These are phyloP conservation scores for Mormyrops attenuatus DNA, from an alignment of 2,797 vertebrate genomes.

Conservation along the genomic window DNA sequence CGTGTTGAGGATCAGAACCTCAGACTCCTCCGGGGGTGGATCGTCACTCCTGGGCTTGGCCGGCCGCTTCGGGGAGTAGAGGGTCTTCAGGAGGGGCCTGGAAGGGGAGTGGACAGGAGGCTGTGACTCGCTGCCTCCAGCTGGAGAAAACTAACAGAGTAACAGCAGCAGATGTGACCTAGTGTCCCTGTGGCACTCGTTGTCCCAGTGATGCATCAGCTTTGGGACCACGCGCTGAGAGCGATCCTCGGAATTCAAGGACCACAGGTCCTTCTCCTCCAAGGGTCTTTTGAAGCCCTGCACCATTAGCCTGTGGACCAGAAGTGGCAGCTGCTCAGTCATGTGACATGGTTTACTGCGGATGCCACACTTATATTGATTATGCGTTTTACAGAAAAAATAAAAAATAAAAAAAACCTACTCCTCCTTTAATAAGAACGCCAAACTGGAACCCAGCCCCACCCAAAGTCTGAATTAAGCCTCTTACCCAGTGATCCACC, in stretches of 20 bases:
- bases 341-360: background rate
- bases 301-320: conserved; percentile 70
- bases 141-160: background rate
- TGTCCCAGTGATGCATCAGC: conserved; percentile 74
- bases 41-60: conserved; percentile 46
- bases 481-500: conserved; percentile 90
- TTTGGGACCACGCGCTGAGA: conserved; percentile 76
- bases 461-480: background rate
- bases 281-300: conserved; percentile 77
- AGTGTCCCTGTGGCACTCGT: conserved; percentile 72
- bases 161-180: conserved; percentile 59
- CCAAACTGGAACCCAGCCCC: background rate
- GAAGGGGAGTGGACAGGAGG: background rate
- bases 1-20: conserved; percentile 74
- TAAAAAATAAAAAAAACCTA: background rate
- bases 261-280: conserved; percentile 85
- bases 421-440: background rate
- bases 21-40: conserved; percentile 69
- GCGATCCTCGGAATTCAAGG: conserved; percentile 75
- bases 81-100: conserved; percentile 53
- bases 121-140: background rate
- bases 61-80: conserved; percentile 63
- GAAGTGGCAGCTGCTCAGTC: background rate
- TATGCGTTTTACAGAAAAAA: background rate
- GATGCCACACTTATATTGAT: background rate